These are phyloP conservation scores for Agonopterix alstromeriana DNA, from an alignment of 2,888 invertebrate genomes.

Conservation along the genomic window DNA sequence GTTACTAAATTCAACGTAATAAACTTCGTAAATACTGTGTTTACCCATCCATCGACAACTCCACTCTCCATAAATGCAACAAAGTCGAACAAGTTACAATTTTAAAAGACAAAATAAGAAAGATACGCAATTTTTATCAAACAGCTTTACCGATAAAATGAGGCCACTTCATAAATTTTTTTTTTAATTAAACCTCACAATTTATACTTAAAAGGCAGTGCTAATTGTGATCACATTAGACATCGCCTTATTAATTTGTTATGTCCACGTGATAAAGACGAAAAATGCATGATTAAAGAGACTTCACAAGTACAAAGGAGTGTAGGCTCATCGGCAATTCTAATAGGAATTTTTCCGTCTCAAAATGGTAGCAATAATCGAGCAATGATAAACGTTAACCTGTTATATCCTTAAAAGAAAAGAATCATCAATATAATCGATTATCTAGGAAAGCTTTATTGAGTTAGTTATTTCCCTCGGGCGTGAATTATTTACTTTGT, in stretches of 20 bases:
- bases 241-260: no score
- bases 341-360: slow-evolving; percentile 11
- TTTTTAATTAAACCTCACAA: slow-evolving; percentile 14
- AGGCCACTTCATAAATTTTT: slow-evolving; percentile 15
- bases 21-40: no score
- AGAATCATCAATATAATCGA: neutral
- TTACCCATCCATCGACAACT: no score
- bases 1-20: no score
- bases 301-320: slow-evolving; percentile 5
- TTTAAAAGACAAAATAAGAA: no score
- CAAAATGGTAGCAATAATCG: slow-evolving; percentile 7
- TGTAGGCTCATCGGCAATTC: slow-evolving; percentile 6
- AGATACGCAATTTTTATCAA: neutral
- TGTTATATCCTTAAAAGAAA: slow-evolving; percentile 2
- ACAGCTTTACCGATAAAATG: slow-evolving; percentile 11
- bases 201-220: slow-evolving; percentile 13
- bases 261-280: slow-evolving; percentile 6
- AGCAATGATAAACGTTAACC: slow-evolving; percentile 2
- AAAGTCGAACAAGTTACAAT: no score
- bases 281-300: slow-evolving; percentile 16
- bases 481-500: slow-evolving; percentile 2
- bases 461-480: neutral
- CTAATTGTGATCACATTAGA: slow-evolving; percentile 13
- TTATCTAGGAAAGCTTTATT: neutral
- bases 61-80: no score